Evolutionary conservation across 2,888 invertebrate genomes (phyloP).

Genomic region (Carpatolechia fugitivella): DNA sequence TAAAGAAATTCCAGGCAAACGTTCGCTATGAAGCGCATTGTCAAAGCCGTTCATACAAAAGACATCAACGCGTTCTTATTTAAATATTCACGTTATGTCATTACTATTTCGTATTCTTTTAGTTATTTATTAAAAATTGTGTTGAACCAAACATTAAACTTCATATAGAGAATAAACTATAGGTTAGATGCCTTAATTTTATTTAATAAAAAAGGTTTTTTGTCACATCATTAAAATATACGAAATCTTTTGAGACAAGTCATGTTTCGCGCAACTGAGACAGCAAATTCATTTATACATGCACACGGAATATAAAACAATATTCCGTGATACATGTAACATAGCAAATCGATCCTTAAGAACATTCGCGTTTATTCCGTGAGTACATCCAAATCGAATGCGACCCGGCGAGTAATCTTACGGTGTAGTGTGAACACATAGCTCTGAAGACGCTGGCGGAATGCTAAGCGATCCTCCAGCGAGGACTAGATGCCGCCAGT

Average conservation of each 20-base stretch:
- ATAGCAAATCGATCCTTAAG: too few relatives aligned
- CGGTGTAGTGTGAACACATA: conserved; percentile 33
- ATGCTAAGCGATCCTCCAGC: conserved; percentile 49
- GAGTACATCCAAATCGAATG: neutral
- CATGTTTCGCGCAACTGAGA: too few relatives aligned
- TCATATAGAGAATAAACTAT: too few relatives aligned
- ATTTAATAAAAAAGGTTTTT: too few relatives aligned
- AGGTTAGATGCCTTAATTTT: too few relatives aligned
- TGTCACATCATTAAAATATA: too few relatives aligned
- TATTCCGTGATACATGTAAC: too few relatives aligned
- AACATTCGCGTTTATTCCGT: too few relatives aligned
- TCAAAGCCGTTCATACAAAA: conserved; percentile 3
- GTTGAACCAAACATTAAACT: too few relatives aligned
- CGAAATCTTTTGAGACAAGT: too few relatives aligned
- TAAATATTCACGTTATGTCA: conserved; percentile 27
- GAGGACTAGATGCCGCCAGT: conserved; percentile 38
- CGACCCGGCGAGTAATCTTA: neutral
- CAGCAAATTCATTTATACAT: too few relatives aligned
- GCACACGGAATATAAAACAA: too few relatives aligned
- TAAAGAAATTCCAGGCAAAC: neutral
- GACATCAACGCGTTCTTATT: conserved; percentile 19
- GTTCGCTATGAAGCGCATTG: neutral
- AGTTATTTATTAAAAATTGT: neutral
- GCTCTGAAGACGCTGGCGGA: conserved; percentile 37
- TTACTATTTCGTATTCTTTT: neutral